A percentile compares a stretch with the other conserved stretches of the same genome.
These are phyloP conservation scores for Monomorium pharaonis DNA, from an alignment of 1,140 invertebrate genomes.

Conservation along the genomic window DNA sequence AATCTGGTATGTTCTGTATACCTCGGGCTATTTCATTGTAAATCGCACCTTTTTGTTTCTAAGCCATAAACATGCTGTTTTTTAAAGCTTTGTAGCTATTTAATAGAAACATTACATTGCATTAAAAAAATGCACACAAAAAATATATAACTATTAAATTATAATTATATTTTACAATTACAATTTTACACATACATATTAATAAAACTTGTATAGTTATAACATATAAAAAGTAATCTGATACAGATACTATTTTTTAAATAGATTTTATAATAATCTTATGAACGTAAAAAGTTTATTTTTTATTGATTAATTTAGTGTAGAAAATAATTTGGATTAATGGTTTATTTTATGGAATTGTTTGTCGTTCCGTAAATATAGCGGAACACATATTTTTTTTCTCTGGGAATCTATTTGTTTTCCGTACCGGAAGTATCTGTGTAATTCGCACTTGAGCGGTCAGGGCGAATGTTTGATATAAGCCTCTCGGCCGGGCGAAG, in stretches of 20 bases:
- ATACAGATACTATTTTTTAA: neutral
- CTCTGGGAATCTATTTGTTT: neutral
- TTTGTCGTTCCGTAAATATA: slow-evolving; percentile 12
- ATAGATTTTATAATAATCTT: neutral
- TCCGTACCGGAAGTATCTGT: slow-evolving; percentile 9
- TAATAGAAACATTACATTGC: slow-evolving; percentile 3
- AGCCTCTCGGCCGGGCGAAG: slow-evolving; percentile 20
- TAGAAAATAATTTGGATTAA: neutral
- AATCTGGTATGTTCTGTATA: slow-evolving; percentile 3
- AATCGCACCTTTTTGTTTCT: neutral
- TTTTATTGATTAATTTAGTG: neutral
- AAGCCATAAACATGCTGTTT: neutral
- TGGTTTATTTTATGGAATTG: neutral
- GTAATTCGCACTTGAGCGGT: slow-evolving; percentile 28
- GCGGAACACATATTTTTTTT: neutral
- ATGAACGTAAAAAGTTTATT: neutral
- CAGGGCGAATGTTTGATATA: slow-evolving; percentile 46
- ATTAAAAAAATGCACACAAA: neutral
- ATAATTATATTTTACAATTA: too few relatives aligned
- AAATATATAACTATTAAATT: too few relatives aligned
- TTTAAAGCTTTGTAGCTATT: neutral
- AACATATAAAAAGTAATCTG: neutral
- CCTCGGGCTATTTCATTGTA: neutral
- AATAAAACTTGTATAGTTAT: neutral
- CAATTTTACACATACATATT: too few relatives aligned